These are phyloP conservation scores for Cosmopolites sordidus DNA, from an alignment of 2,888 invertebrate species.

Conservation along the genomic window DNA sequence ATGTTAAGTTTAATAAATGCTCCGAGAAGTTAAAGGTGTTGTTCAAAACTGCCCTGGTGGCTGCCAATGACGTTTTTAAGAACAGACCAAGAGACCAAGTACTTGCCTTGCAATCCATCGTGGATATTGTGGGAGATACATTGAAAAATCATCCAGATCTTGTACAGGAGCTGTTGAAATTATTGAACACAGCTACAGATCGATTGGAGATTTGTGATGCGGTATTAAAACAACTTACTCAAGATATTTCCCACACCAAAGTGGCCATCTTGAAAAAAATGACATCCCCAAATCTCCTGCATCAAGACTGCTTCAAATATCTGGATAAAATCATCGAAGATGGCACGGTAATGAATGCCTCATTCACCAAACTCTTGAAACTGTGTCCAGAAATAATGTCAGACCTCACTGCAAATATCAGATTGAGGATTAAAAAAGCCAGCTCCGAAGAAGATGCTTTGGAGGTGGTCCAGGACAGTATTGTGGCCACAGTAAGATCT, in stretches of 20 bases:
- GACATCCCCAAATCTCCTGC: slow-evolving; percentile 26
- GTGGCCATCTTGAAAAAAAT: slow-evolving; percentile 54
- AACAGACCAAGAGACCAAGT: slow-evolving; percentile 46
- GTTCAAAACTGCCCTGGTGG: slow-evolving; percentile 45
- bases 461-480: slow-evolving; percentile 63
- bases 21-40: slow-evolving; percentile 42
- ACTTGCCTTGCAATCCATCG: slow-evolving; percentile 43
- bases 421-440: slow-evolving; percentile 57
- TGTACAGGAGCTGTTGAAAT: slow-evolving; percentile 39
- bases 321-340: slow-evolving; percentile 61
- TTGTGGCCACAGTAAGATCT: slow-evolving; percentile 62
- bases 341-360: slow-evolving; percentile 58
- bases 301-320: slow-evolving; percentile 59
- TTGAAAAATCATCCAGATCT: slow-evolving; percentile 38
- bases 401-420: slow-evolving; percentile 58
- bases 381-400: slow-evolving; percentile 59
- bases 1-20: slow-evolving; percentile 39
- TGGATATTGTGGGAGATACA: slow-evolving; percentile 41
- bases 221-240: slow-evolving; percentile 46
- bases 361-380: slow-evolving; percentile 60
- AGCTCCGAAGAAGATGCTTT: slow-evolving; percentile 62
- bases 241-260: slow-evolving; percentile 57
- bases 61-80: slow-evolving; percentile 47
- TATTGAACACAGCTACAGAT: slow-evolving; percentile 43
- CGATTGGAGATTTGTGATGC: slow-evolving; percentile 43